phyloP scores from a whole-genome alignment of 2,797 vertebrate species.

The Lacerta viridis region DNA sequence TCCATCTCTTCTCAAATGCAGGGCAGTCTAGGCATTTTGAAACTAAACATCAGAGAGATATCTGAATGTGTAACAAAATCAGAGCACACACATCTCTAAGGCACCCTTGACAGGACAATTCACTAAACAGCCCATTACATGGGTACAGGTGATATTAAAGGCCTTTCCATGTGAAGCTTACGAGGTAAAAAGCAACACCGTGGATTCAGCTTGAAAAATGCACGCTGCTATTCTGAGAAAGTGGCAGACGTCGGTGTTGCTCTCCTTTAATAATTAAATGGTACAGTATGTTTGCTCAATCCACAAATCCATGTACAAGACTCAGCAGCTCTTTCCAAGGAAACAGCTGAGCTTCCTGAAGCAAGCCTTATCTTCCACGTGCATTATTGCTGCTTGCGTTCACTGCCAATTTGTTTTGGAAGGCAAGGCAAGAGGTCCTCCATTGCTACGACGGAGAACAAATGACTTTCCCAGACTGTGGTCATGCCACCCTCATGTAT shows the following conservation, averaged over 20 bases:
- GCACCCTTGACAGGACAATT: background rate
- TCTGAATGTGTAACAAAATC: background rate
- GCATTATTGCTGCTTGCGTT: constrained; percentile 19
- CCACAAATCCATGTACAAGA: constrained; percentile 48
- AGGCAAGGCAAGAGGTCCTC: constrained; percentile 36
- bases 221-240: constrained; percentile 3
- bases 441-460: constrained; percentile 27
- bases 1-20: background rate
- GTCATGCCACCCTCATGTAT: constrained; percentile 21
- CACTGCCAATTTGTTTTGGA: constrained; percentile 57
- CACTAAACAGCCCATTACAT: background rate
- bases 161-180: background rate
- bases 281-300: constrained; percentile 55
- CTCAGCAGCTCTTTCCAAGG: constrained; percentile 58
- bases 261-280: constrained; percentile 60
- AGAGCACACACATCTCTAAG: background rate
- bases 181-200: background rate
- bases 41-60: background rate
- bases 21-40: background rate
- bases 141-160: background rate
- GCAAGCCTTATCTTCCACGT: constrained; percentile 68
- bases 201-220: background rate
- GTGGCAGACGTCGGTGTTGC: background rate
- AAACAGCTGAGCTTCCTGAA: constrained; percentile 70
- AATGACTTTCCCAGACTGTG: constrained; percentile 34